Evolutionary conservation across 2,797 vertebrate genomes (phyloP).

Genomic region (Adrianichthys oophorus): DNA sequence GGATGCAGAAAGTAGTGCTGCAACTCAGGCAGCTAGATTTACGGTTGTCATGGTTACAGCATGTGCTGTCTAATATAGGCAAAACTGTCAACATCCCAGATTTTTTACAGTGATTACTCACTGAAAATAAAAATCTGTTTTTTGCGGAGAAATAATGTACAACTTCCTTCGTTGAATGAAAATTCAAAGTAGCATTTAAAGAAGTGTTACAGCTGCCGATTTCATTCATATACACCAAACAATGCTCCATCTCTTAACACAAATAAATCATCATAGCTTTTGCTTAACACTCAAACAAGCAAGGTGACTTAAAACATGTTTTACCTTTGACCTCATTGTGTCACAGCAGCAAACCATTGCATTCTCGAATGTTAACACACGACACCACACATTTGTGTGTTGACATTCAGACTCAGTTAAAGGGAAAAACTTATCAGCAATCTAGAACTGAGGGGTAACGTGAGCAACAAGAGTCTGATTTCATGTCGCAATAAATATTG

Average conservation of each 20-base stretch:
- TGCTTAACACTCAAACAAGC: slow-evolving; percentile 1
- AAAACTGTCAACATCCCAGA: slow-evolving; percentile 30
- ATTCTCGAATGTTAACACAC: slow-evolving; percentile 11
- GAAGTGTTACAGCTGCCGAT: background rate
- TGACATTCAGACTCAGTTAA: slow-evolving; percentile 34
- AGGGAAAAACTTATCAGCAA: slow-evolving; percentile 28
- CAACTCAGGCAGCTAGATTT: slow-evolving; percentile 14
- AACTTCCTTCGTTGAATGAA: background rate
- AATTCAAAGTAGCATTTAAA: slow-evolving; percentile 1
- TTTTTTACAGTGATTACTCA: slow-evolving; percentile 49
- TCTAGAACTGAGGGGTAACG: slow-evolving; percentile 28
- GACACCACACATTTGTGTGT: background rate
- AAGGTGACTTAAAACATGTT: slow-evolving; percentile 13
- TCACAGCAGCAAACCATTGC: slow-evolving; percentile 10
- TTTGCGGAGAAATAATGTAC: slow-evolving; percentile 5
- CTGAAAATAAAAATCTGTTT: slow-evolving; percentile 39
- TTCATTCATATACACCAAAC: background rate
- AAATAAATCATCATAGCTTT: background rate
- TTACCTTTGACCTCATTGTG: slow-evolving; percentile 26
- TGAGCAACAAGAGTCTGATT: slow-evolving; percentile 44
- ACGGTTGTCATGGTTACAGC: slow-evolving; percentile 56
- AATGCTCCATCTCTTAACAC: background rate
- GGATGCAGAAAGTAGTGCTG: background rate
- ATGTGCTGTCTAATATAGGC: slow-evolving; percentile 42
- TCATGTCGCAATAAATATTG: slow-evolving; percentile 33